These are phyloP conservation scores for Mantis religiosa DNA, from an alignment of 2,888 invertebrate species.

Conservation along the genomic window DNA sequence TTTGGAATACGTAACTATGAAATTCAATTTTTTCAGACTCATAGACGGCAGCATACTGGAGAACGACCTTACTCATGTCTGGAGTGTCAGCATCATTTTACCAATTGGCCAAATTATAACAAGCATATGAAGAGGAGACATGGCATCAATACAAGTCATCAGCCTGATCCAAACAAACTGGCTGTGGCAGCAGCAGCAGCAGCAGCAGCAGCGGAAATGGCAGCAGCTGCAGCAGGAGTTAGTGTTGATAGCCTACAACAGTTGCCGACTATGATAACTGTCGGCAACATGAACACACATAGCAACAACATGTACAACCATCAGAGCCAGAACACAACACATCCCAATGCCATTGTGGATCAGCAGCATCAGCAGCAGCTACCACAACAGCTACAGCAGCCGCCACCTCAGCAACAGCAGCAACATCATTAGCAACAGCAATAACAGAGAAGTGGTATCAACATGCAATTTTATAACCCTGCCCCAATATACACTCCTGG, in stretches of 20 bases:
- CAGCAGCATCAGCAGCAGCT: not conserved
- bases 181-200: slow-evolving; percentile 23
- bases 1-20: not conserved
- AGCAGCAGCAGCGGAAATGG: slow-evolving; percentile 9
- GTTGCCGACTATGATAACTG: not conserved
- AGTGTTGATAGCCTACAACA: not conserved
- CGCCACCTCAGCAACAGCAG: slow-evolving; percentile 2
- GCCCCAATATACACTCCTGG: slow-evolving; percentile 10
- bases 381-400: not conserved
- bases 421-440: no score
- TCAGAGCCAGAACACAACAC: not conserved
- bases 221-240: not conserved
- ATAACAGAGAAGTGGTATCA: not conserved
- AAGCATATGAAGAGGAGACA: slow-evolving; percentile 77
- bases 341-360: not conserved
- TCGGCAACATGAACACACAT: not conserved
- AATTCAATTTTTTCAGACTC: slow-evolving; percentile 48
- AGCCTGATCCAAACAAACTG: slow-evolving; percentile 31
- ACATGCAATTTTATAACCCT: slow-evolving; percentile 12
- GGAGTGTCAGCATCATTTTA: slow-evolving; percentile 69
- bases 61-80: slow-evolving; percentile 69
- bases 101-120: slow-evolving; percentile 79
- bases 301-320: not conserved
- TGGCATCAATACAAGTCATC: slow-evolving; percentile 55
- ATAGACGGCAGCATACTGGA: slow-evolving; percentile 64